phyloP scores from a whole-genome alignment of 1,140 invertebrate genomes.

The Brachionus rubens region DNA sequence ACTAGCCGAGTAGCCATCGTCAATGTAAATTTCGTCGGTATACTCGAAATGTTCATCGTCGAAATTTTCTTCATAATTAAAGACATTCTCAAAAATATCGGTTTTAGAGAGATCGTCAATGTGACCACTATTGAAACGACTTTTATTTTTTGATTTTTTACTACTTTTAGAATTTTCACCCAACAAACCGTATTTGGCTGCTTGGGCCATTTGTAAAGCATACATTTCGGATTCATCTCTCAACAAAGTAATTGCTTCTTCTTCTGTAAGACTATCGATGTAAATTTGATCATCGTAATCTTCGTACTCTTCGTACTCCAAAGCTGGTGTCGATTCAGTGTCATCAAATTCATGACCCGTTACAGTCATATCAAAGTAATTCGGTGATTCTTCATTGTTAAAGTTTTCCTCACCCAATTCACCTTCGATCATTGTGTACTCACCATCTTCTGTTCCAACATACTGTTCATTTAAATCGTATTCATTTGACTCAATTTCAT shows the following conservation, averaged over 20 bases:
- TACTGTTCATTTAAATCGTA: not conserved
- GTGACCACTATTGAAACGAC: not conserved
- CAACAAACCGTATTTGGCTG: slow-evolving; percentile 26
- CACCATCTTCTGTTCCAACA: not conserved
- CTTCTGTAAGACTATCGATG: slow-evolving; percentile 12
- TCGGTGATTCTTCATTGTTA: not conserved
- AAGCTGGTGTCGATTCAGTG: not conserved
- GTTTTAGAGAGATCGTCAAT: not conserved
- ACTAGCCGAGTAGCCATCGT: not conserved
- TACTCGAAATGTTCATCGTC: not conserved
- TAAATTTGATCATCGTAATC: slow-evolving; percentile 27
- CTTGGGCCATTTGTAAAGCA: slow-evolving; percentile 33
- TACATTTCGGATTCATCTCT: slow-evolving; percentile 38
- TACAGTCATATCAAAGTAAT: not conserved
- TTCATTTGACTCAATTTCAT: not conserved
- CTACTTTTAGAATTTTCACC: not conserved
- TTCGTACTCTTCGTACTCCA: not conserved
- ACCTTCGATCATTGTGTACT: slow-evolving; percentile 25
- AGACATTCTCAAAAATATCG: slow-evolving; percentile 33
- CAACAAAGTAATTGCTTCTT: slow-evolving; percentile 22
- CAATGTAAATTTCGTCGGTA: not conserved
- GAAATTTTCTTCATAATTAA: slow-evolving; percentile 29
- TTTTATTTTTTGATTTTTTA: not conserved
- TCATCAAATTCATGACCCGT: not conserved
- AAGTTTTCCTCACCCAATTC: too few relatives aligned